A percentile compares a stretch with the other conserved stretches of the same genome.
These are phyloP conservation scores for Catostylus mosaicus DNA, from an alignment of 30 jellyfish, hydroid and myxozoan genomes.

Conservation along the genomic window DNA sequence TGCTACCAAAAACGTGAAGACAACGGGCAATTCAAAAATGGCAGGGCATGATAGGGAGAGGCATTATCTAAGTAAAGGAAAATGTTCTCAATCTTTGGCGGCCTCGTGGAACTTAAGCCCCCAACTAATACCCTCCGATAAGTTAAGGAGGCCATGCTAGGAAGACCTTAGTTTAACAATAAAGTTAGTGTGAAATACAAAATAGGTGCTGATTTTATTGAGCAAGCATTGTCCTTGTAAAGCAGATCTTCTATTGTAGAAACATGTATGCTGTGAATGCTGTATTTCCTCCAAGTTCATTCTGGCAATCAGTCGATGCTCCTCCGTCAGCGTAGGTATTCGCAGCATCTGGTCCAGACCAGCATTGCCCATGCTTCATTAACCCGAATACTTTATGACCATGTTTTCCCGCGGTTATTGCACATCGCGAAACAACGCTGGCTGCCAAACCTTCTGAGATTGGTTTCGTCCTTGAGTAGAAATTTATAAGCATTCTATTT, in stretches of 20 bases:
- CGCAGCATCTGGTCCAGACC: slow-evolving; percentile 83
- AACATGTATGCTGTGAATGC: slow-evolving; percentile 53
- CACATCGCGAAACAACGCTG: slow-evolving; percentile 30
- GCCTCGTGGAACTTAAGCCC: no score
- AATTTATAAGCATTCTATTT: no score
- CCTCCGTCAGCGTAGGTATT: slow-evolving; percentile 52
- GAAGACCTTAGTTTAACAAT: background rate
- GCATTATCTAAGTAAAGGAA: no score
- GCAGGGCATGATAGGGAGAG: no score
- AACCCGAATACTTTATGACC: slow-evolving; percentile 64
- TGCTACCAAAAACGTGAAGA: no score
- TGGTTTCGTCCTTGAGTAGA: slow-evolving; percentile 25
- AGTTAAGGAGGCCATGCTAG: no score
- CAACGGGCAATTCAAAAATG: no score
- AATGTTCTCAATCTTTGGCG: no score
- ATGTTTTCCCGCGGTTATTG: slow-evolving; percentile 26
- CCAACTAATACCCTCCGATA: no score
- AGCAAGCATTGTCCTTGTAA: no score
- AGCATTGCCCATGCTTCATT: slow-evolving; percentile 80
- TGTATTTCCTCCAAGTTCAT: slow-evolving; percentile 58
- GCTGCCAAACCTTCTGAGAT: background rate
- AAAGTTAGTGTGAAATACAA: no score
- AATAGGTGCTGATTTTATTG: no score
- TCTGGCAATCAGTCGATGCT: slow-evolving; percentile 37
- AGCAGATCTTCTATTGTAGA: background rate